Base-by-base conservation (phyloP, 2,797 vertebrate genomes). In the Serranus cabrilla region DNA sequence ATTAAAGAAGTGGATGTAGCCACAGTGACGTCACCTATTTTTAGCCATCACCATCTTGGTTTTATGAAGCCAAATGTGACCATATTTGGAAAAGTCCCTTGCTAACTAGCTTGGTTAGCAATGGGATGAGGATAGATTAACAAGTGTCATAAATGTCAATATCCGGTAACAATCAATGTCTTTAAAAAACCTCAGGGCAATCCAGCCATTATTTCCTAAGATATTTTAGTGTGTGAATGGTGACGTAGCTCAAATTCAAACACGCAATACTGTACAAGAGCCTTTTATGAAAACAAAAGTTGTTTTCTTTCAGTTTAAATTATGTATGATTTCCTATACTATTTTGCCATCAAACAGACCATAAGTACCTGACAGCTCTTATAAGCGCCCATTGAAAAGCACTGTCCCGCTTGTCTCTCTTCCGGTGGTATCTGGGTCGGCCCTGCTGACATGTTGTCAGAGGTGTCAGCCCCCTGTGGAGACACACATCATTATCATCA, bases 401-500 rank as follows among this genome's bases (percentile, higher is more conserved):
- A 37, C 60, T 43, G 85, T 84, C 89, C 80, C 71, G 63, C 49
- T 54, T 37, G 59, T 56, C 78, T 72, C 61, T 64, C 63, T 49
- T 34, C 10, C 25, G 14, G 61, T 66, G 3, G 57, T 83, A 86
- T 92, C 58, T 89, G 88, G 89, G 87, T 87, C 73, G 50, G 63
- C 58, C 27, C 21, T 18, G 55, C 70, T 88, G 90, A 90, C 82
- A 79, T 90, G 88, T 87, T 91, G 88, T 90, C 82, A 81, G 82
- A 81, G 80, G 81, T 84, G 89, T 89, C 87, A 85, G 25, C 76
- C 81, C 64, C 86, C 83, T 20, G 9, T 12, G 56, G 72, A 87
- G 83, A 84, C 85, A 69, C 66, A 81, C 88, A 85, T 90, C 90
- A 84, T 92, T 87, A 91, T 88, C 88, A 80, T 87, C 87, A 78